Base-by-base conservation (phyloP, 2,888 invertebrate species). In the Latrodectus hesperus region DNA sequence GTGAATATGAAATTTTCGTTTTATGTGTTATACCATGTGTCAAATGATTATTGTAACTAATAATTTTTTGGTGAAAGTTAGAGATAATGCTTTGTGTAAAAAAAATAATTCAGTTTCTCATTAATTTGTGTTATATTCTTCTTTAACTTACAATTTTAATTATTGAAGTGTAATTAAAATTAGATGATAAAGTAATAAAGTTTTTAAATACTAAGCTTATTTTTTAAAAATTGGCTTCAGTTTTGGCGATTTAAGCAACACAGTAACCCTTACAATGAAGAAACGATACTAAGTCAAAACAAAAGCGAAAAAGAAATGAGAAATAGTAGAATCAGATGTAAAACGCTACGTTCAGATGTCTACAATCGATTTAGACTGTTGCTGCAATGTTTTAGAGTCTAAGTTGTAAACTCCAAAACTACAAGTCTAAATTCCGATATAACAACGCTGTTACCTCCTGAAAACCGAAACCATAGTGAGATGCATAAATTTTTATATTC, bases 401-500 rank as follows among this genome's bases (percentile, higher is more conserved):
- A 16, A 52, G 80, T 65, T 67, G 73, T 87, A 87, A 87, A 86
- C 53, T 72, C 70, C 26, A 26, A 38, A 53, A 84, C 26, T 71
- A 71, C 51, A 60, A 53, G 22, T 64, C 55, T 38, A 76, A 81
- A 85, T 85, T 79, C 79, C 71, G 55, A n/a, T 26, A 60, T 80
- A 75, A 85, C 72, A 80, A 73, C 52, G 17, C 38, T 71, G 71
- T 86, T 87, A 53, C 68, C 16, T 22, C 49, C 12, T 12, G 14
- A 55, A 65, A 73, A 55, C 64, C 51, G 16, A 67, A 76, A 75
- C 11, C 49, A 26, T 65, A 17, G 51, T 22, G 67, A 74, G 79
- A 49, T 78, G 49, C 68, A 72, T 79, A 80, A 73, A 74, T 84
- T 84, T 84, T 84, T 84, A 78, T 72, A 64, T 67, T 71, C 77